Evolutionary conservation across 2,113 vertebrate species (phyloP).

Genomic region (Furnarius figulus): DNA sequence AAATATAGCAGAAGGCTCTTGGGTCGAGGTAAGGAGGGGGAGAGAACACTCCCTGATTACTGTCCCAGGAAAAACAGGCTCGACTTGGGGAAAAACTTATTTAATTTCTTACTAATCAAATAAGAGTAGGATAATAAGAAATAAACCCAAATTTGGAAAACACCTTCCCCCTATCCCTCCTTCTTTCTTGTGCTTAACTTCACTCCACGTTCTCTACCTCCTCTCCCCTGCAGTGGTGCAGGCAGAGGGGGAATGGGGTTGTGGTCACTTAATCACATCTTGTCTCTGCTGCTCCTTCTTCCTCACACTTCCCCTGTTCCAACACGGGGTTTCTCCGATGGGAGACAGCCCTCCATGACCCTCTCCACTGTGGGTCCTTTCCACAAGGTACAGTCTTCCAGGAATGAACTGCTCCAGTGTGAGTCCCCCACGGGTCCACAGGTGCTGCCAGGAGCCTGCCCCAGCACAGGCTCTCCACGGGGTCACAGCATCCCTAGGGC

Average conservation of each 20-base stretch:
- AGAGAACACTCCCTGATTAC: background rate
- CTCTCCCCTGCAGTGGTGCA: background rate
- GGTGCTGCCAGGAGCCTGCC: background rate
- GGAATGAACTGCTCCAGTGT: accelerated
- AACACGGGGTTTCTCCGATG: background rate
- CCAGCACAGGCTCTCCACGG: background rate
- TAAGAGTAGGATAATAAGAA: too few species aligned
- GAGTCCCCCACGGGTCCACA: background rate
- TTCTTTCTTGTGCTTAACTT: too few species aligned
- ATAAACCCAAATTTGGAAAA: too few species aligned
- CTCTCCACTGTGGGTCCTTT: background rate
- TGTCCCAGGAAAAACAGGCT: background rate
- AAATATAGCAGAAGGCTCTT: background rate
- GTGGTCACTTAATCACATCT: background rate
- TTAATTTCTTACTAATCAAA: too few species aligned
- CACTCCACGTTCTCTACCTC: background rate
- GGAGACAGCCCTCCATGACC: background rate
- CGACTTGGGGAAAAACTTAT: background rate
- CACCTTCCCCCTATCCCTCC: too few species aligned
- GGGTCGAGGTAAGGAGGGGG: background rate
- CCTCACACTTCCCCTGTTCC: background rate
- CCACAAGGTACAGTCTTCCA: background rate
- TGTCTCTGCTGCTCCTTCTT: background rate
- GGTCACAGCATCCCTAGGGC: background rate
- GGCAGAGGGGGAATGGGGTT: background rate